Evolutionary conservation across 2,797 vertebrate genomes (phyloP), one percentile per base, ranked within the genome.

Genomic region (Tapera naevia): DNA sequence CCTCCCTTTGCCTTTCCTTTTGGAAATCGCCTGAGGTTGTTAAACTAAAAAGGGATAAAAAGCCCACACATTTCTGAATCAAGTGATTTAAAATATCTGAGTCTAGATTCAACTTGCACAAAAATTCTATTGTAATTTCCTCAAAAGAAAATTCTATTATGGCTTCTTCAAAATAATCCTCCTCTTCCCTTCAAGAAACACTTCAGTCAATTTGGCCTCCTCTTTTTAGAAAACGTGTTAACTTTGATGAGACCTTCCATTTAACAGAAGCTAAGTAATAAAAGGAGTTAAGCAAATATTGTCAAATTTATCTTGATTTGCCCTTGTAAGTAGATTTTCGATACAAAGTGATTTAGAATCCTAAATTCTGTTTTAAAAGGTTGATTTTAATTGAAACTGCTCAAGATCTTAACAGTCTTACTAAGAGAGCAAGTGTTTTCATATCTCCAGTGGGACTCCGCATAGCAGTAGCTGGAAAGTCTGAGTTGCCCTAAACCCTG

Each of bases 1-100:
- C 67, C 78, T 95, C 60, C 45, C 45, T 96, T 89, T 92, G 80
- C 88, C 80, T 74, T 96, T 93, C 89, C 37, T 50, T 88, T 75
- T 94, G 85, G 72, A 96, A 96, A 95, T 51, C 73, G 92, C 89
- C 88, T 94, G 35, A 88, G 80, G 91, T 30, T 93, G 56, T 89
- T 94, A 51, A 86, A 80, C 56, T 91, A 46, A 72, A 92, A 92
- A 46, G 39, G 51, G 60, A 86, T 92, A 50, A 91, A 87, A 91
- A 75, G 37, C 90, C 89, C 78, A 87, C 72, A 72, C 32, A 5
- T 91, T 95, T 94, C 74, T 95, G 46, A 78, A 86, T 73, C n/a
- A 81, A 90, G 62, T 45, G 25, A 51, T 89, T 93, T 91, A 80
- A 94, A 91, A 93, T 94, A 93, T 9, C 60, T 33, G 53, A 73